phyloP scores from a whole-genome alignment of 2,113 vertebrate genomes.

The Sphaerodactylus townsendi region DNA sequence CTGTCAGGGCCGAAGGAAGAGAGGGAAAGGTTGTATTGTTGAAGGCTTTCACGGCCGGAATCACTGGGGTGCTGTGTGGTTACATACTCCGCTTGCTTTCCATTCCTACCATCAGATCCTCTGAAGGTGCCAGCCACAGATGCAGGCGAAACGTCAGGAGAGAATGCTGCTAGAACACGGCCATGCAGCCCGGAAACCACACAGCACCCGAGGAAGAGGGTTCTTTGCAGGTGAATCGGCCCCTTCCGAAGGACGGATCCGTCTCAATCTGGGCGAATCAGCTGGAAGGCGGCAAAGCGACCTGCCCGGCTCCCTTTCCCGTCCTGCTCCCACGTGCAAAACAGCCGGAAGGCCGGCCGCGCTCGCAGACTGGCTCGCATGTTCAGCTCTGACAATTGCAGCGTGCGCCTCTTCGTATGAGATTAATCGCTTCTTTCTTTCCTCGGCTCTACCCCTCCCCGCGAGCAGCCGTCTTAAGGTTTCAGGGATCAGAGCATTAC shows the following conservation, averaged over 20 bases:
- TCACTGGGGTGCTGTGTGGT: no score
- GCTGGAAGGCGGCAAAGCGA: not conserved
- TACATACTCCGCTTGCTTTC: no score
- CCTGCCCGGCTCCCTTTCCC: slow-evolving; percentile 13
- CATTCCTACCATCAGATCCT: no score
- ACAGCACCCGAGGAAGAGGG: no score
- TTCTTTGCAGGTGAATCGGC: not conserved
- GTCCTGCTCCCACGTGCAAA: slow-evolving; percentile 2
- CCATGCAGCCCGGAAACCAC: no score
- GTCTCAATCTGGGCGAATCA: not conserved
- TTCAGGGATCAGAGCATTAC: slow-evolving; percentile 6
- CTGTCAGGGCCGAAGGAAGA: not conserved
- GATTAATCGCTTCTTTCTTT: slow-evolving; percentile 31
- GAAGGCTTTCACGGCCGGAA: no score
- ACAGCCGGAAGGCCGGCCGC: not conserved
- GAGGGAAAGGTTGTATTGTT: slow-evolving; percentile 19
- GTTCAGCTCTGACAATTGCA: slow-evolving; percentile 38
- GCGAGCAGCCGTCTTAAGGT: slow-evolving; percentile 25
- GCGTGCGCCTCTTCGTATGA: slow-evolving; percentile 28
- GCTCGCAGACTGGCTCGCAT: not conserved
- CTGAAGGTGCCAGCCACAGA: no score
- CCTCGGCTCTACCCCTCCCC: not conserved
- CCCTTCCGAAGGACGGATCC: slow-evolving; percentile 16
- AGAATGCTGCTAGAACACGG: no score
- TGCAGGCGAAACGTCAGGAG: no score